phyloP scores from a whole-genome alignment of 2,113 vertebrate genomes.

The Ctenomys sociabilis region DNA sequence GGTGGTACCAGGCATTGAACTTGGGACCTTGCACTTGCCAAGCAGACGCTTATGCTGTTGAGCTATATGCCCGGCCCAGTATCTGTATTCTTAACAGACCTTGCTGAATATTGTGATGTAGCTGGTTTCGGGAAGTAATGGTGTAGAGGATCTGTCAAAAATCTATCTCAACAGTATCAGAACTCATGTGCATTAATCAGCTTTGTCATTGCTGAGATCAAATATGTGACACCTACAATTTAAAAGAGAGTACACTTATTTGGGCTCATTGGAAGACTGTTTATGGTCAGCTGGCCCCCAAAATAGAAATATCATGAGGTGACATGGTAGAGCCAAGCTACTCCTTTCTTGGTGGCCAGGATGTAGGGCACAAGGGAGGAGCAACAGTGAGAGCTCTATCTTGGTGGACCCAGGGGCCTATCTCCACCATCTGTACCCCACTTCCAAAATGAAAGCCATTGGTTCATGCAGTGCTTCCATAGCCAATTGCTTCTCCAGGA shows the following conservation, averaged over 20 bases:
- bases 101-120: not conserved
- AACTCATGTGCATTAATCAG: not conserved
- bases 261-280: not conserved
- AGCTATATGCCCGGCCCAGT: too few species aligned
- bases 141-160: not conserved
- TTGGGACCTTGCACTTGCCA: too few species aligned
- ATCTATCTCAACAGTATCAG: not conserved
- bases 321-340: not conserved
- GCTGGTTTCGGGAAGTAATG: not conserved
- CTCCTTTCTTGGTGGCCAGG: not conserved
- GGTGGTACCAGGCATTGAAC: too few species aligned
- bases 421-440: not conserved
- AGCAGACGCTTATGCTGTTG: too few species aligned
- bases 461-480: not conserved
- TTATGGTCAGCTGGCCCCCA: not conserved
- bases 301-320: not conserved
- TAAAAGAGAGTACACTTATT: not conserved
- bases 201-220: not conserved
- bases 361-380: not conserved
- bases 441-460: not conserved
- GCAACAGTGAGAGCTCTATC: not conserved
- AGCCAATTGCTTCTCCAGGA: not conserved
- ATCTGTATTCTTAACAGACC: not conserved
- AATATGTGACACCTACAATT: not conserved
- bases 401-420: too few species aligned